Evolutionary conservation across 2,797 vertebrate species (phyloP).

Genomic region (Phaenicophaeus curvirostris): DNA sequence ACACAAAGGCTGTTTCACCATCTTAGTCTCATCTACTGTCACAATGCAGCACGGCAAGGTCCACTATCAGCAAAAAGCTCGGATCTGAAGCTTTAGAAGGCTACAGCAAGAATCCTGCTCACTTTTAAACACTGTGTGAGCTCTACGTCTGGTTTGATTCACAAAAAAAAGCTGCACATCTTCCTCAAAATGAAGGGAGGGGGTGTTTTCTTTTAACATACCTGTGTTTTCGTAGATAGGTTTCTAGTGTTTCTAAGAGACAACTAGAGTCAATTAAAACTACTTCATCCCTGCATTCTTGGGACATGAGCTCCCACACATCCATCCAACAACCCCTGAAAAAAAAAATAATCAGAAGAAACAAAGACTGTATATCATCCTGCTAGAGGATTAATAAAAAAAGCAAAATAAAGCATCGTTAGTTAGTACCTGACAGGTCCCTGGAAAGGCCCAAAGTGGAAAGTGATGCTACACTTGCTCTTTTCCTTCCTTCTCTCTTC

Average conservation of each 20-base stretch:
- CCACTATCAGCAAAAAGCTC: background rate
- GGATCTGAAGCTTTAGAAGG: background rate
- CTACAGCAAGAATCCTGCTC: too few species aligned
- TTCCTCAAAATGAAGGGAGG: too few species aligned
- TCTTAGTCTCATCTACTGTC: background rate
- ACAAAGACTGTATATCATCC: background rate
- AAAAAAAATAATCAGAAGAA: background rate
- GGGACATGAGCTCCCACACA: constrained; percentile 98
- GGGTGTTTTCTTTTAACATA: constrained; percentile 52
- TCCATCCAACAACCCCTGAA: constrained; percentile 98
- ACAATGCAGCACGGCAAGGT: background rate
- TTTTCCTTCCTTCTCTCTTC: constrained; percentile 79
- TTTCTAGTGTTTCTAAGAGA: constrained; percentile 95
- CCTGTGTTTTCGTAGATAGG: constrained; percentile 96
- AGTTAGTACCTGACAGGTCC: constrained; percentile 76
- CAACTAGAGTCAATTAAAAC: constrained; percentile 93
- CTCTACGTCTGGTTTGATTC: background rate
- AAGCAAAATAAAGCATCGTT: background rate
- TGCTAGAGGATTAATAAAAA: background rate
- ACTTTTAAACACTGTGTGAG: background rate
- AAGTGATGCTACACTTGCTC: constrained; percentile 81
- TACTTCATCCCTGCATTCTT: constrained; percentile 97
- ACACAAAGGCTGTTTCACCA: background rate
- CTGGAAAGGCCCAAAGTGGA: constrained; percentile 79
- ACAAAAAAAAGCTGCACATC: rapidly evolving